Evolutionary conservation across 2,888 invertebrate genomes (phyloP).

Genomic region (Lasioglossum pauxillum): DNA sequence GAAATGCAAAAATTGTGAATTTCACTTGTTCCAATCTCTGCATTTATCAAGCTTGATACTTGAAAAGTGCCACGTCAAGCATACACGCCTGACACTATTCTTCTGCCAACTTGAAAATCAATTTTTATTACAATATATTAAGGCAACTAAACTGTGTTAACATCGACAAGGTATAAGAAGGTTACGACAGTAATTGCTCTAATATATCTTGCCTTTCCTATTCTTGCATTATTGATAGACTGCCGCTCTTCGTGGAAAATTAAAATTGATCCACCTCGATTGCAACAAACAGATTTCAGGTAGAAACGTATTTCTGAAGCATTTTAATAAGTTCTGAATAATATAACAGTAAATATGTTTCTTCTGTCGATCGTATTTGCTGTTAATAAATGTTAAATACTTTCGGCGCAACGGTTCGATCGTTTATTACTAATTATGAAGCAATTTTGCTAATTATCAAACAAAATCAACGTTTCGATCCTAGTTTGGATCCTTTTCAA

Average conservation of each 20-base stretch:
- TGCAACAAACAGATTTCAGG: too few species aligned
- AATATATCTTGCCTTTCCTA: too few species aligned
- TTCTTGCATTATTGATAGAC: background rate
- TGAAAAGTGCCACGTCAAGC: background rate
- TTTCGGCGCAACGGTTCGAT: too few species aligned
- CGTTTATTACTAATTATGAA: too few species aligned
- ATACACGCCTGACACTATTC: background rate
- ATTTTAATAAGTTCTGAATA: background rate
- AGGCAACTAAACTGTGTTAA: background rate
- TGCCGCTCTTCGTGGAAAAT: background rate
- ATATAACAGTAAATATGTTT: too few species aligned
- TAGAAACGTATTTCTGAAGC: too few species aligned
- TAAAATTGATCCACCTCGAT: background rate
- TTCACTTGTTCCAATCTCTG: background rate
- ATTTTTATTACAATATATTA: background rate
- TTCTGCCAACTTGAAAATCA: background rate
- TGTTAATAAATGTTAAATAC: too few species aligned
- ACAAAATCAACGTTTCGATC: too few species aligned
- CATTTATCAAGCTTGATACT: background rate
- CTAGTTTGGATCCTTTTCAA: too few species aligned
- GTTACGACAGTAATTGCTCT: background rate
- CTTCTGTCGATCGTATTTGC: too few species aligned
- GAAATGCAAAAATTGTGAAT: background rate
- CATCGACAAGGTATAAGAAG: background rate
- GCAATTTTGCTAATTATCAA: too few species aligned